A percentile compares a stretch with the other conserved stretches of the same genome.
These are phyloP conservation scores for Quadriops clusia DNA, from an alignment of 2,888 invertebrate genomes.

Conservation along the genomic window DNA sequence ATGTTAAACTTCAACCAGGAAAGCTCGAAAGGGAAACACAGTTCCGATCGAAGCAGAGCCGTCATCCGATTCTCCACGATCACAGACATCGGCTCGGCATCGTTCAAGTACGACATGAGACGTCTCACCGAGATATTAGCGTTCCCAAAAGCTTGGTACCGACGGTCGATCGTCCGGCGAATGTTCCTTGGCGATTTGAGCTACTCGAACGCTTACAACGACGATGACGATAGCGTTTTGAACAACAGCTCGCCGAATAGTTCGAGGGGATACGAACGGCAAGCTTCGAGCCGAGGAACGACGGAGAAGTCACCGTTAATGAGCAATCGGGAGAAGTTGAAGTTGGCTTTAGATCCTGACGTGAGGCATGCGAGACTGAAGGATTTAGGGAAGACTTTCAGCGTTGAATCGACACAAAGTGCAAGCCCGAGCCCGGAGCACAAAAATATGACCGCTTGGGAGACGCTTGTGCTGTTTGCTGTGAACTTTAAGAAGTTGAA, in stretches of 20 bases:
- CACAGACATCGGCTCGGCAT: constrained; percentile 89
- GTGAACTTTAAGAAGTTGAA: constrained; percentile 93
- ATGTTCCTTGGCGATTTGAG: constrained; percentile 90
- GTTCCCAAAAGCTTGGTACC: constrained; percentile 98
- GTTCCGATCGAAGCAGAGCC: constrained; percentile 56
- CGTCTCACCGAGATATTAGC: constrained; percentile 92
- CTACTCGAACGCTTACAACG: constrained; percentile 34
- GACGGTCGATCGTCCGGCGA: constrained; percentile 82
- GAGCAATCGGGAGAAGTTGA: constrained; percentile 43
- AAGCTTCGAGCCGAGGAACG: too few relatives aligned
- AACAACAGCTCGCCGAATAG: constrained; percentile 15
- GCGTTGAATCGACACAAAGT: constrained; percentile 39
- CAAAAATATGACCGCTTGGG: constrained; percentile 73
- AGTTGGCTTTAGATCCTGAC: constrained; percentile 44
- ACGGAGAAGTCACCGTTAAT: constrained; percentile 31
- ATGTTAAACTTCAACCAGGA: constrained; percentile 71
- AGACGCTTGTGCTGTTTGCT: constrained; percentile 89
- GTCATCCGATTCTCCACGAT: constrained; percentile 42
- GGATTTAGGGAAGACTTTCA: constrained; percentile 45
- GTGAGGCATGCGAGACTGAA: constrained; percentile 40
- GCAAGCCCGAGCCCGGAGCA: constrained; percentile 47
- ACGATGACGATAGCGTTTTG: constrained; percentile 25
- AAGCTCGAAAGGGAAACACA: constrained; percentile 32
- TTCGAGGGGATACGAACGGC: constrained; percentile 15
- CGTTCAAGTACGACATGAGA: constrained; percentile 98